Base-by-base conservation (phyloP, 2,113 vertebrate species). In the Epinephelus fuscoguttatus region DNA sequence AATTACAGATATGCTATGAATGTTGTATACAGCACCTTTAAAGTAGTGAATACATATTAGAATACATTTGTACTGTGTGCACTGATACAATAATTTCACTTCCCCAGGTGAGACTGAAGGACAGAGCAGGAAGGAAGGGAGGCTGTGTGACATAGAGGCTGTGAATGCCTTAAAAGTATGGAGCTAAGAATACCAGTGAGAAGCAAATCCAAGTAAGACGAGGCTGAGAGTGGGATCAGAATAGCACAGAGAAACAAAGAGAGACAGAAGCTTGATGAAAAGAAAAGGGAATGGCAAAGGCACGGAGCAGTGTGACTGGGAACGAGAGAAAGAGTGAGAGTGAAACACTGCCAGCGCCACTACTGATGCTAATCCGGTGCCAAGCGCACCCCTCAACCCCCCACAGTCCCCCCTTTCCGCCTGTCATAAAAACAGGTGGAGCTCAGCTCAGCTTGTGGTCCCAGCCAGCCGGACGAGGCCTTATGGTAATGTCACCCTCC, bases 371-470 rank as follows among this genome's bases (percentile, higher is more conserved):
- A 83, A 91, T 86, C 61, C 17, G 13, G 82, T 82, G 86, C 86
- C 84, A 84, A 89, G 70, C 40, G 27, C 62, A 21, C 64, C 68
- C 55, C 81, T 60, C 62, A 18, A 14, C 75, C 25, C 27, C 67
- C 64, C 2, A 9, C 8, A 10, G 8, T 10, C n/a, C 1, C 9
- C 27, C 42, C 15, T 55, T 37, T 25, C 52, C 21, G 23, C 70
- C 84, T 90, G 86, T 86, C 89, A 81, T 73, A 84, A 88, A 91
- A 94, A 92, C 93, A 90, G 91, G 91, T 92, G 91, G 86, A 66
- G 90, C 74, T 87, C 78, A 70, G 71, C 75, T 79, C 89, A 57
- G 73, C 75, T 72, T 83, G 87, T 75, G 88, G 63, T 83, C 82
- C 49, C 81, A 33, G 76, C 61, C 57, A 86, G 72, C 61, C 73